Conservation (phyloP, 2,888 invertebrate species). For the Halocaridina rubra region DNA sequence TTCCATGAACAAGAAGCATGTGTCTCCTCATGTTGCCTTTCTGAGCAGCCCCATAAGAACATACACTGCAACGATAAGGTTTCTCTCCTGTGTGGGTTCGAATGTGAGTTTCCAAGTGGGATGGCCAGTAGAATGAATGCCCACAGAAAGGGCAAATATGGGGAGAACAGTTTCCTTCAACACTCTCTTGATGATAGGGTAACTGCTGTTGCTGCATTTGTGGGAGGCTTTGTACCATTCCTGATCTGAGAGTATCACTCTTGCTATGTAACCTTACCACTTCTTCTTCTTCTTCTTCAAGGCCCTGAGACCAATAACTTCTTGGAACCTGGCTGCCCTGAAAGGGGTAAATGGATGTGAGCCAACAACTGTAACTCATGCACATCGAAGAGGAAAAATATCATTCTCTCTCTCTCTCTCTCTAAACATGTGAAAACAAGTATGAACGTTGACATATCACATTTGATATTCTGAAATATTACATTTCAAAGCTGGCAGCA, state of each 20-base stretch:
- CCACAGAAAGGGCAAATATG: constrained; percentile 44
- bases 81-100: constrained; percentile 52
- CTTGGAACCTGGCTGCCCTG: constrained; percentile 37
- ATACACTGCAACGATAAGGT: constrained; percentile 36
- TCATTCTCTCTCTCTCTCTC: too few relatives aligned
- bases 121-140: constrained; percentile 41
- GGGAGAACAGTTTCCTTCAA: neutral
- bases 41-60: constrained; percentile 44
- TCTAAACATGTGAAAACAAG: too few relatives aligned
- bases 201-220: neutral
- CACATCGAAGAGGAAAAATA: too few relatives aligned
- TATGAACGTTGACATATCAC: too few relatives aligned
- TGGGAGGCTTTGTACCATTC: neutral
- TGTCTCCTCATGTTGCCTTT: constrained; percentile 54
- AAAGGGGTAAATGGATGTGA: constrained; percentile 48
- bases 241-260: too few relatives aligned
- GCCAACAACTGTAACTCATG: neutral
- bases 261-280: too few relatives aligned
- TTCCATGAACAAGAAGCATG: constrained; percentile 47
- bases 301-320: constrained; percentile 33
- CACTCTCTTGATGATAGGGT: neutral
- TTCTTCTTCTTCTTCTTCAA: too few relatives aligned
- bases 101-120: constrained; percentile 45
- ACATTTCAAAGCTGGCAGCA: constrained; percentile 33
- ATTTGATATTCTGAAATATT: too few relatives aligned